These are phyloP conservation scores for Chionoecetes opilio DNA, from an alignment of 1,140 invertebrate genomes.

Conservation along the genomic window DNA sequence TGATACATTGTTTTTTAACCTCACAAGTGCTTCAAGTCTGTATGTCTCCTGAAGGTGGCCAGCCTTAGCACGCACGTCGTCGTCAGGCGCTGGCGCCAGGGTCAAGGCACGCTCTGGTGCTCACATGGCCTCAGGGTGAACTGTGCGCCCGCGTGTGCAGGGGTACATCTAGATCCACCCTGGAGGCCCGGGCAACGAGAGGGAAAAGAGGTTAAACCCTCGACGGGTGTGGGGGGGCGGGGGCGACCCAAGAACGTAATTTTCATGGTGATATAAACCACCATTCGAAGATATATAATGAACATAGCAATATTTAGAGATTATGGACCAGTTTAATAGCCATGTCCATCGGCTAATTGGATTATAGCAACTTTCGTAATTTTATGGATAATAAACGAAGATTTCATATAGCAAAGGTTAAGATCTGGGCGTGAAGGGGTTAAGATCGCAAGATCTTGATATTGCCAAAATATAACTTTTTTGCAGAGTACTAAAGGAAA, in stretches of 20 bases:
- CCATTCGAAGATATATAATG: background rate
- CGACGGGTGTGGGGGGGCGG: too few species aligned
- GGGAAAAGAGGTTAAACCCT: background rate
- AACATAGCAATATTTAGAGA: too few species aligned
- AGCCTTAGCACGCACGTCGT: background rate
- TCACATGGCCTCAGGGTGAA: background rate
- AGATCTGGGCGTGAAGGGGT: too few species aligned
- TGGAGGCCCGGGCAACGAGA: background rate
- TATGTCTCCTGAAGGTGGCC: background rate
- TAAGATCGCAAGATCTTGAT: too few species aligned
- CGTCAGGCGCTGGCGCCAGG: background rate
- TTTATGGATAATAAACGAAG: too few species aligned
- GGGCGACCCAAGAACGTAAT: background rate
- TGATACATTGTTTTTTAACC: too few species aligned
- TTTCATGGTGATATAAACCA: background rate
- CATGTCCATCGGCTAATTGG: too few species aligned
- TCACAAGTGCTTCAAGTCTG: constrained; percentile 53
- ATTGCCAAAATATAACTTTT: too few species aligned
- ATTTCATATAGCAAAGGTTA: too few species aligned
- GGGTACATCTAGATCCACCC: constrained; percentile 37
- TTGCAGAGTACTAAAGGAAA: too few species aligned
- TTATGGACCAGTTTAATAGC: too few species aligned
- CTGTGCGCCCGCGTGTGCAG: background rate
- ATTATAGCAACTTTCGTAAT: too few species aligned
- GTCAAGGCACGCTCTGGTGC: background rate